phyloP scores from a whole-genome alignment of 2,797 vertebrate species.

The Falco berigora region DNA sequence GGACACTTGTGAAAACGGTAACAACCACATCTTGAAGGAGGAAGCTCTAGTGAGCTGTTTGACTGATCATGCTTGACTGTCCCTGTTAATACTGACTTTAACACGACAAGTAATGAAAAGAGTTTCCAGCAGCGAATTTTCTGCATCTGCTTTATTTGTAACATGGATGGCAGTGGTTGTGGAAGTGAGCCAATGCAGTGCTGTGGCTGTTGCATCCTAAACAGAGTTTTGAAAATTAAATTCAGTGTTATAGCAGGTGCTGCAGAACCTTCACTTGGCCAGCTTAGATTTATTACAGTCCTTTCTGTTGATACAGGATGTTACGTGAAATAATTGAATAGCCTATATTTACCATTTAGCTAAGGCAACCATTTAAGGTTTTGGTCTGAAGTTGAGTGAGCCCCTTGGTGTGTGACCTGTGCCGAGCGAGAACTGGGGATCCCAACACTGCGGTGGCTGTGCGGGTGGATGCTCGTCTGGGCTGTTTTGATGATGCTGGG shows the following conservation, averaged over 20 bases:
- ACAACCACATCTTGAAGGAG: background rate
- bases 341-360: background rate
- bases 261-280: background rate
- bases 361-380: background rate
- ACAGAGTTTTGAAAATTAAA: background rate
- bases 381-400: background rate
- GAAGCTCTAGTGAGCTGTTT: background rate
- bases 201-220: background rate
- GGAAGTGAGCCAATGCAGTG: background rate
- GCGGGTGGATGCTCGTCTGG: background rate
- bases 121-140: conserved; percentile 9
- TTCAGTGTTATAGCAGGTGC: background rate
- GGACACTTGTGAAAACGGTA: background rate
- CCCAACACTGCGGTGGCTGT: background rate
- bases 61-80: background rate
- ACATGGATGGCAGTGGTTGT: background rate
- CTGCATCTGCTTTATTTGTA: background rate
- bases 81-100: background rate
- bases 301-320: background rate
- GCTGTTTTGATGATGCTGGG: background rate
- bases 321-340: background rate
- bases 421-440: background rate
- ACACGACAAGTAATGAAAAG: background rate
- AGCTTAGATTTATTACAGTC: background rate
- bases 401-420: background rate